Conservation (phyloP, 2,888 invertebrate species). For the Nemurella pictetii region DNA sequence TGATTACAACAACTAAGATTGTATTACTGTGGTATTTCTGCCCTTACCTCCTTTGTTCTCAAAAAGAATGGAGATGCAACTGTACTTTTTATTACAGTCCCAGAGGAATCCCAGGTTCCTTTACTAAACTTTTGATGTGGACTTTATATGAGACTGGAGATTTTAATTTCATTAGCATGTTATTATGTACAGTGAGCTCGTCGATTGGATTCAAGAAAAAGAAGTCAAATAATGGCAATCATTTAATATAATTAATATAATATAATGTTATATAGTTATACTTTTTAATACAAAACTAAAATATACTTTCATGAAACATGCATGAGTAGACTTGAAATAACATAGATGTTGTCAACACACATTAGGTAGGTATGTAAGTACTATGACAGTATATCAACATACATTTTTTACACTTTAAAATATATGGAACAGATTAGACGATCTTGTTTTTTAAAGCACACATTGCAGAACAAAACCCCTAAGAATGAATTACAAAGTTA, state of each 20-base stretch:
- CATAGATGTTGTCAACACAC: not conserved
- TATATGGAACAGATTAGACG: not conserved
- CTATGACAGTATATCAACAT: not conserved
- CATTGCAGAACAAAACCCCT: not conserved
- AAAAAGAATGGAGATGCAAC: too few species aligned
- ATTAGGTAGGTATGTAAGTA: not conserved
- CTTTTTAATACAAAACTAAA: not conserved
- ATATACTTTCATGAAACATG: not conserved
- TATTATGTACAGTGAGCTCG: not conserved
- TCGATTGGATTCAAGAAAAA: not conserved
- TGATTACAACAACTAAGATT: too few species aligned
- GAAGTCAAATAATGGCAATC: not conserved
- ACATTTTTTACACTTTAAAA: too few species aligned
- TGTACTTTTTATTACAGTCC: too few species aligned
- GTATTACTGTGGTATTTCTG: too few species aligned
- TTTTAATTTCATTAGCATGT: not conserved
- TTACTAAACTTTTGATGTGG: too few species aligned
- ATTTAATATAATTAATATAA: not conserved
- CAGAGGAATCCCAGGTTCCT: too few species aligned
- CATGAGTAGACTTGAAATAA: not conserved
- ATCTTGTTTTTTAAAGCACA: not conserved
- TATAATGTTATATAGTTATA: not conserved
- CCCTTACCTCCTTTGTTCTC: too few species aligned
- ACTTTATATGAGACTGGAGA: too few species aligned
- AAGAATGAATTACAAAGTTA: not conserved